Evolutionary conservation across 2,113 vertebrate species (phyloP).

Genomic region (Gopherus evgoodei): DNA sequence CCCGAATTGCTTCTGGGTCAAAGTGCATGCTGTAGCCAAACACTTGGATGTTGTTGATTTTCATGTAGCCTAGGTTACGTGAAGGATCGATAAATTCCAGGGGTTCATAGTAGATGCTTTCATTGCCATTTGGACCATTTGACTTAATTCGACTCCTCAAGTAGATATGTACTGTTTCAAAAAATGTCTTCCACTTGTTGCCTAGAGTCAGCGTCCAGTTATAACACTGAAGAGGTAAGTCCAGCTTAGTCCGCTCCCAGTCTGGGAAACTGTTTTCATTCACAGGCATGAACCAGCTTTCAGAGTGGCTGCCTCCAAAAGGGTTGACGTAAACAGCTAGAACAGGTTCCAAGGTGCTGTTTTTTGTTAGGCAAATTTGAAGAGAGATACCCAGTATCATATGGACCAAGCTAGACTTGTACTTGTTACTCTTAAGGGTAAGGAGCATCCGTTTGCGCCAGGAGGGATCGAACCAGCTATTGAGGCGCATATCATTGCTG

Average conservation of each 20-base stretch:
- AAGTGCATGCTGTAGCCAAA: conserved; percentile 99
- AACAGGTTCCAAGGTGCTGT: conserved; percentile 96
- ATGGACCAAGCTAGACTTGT: conserved; percentile 96
- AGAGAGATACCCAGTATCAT: conserved; percentile 96
- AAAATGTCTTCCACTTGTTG: conserved; percentile 99
- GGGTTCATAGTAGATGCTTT: conserved; percentile 93
- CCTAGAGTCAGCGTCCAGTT: conserved; percentile 97
- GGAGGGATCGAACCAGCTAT: conserved; percentile 98
- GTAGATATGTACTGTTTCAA: conserved; percentile 98
- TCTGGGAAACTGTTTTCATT: conserved; percentile 92
- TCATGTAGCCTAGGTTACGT: conserved; percentile 97
- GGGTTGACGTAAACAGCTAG: conserved; percentile 96
- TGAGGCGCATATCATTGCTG: conserved; percentile 98
- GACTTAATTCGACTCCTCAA: conserved; percentile 93
- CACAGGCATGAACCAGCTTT: conserved; percentile 97
- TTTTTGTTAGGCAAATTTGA: conserved; percentile 97
- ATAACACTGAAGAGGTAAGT: conserved; percentile 94
- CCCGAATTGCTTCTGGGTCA: conserved; percentile 95
- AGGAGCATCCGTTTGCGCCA: conserved; percentile 97
- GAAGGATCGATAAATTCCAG: conserved; percentile 91
- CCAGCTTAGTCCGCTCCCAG: conserved; percentile 94
- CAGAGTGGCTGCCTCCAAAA: conserved; percentile 97
- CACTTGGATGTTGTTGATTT: conserved; percentile 97
- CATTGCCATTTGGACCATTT: conserved; percentile 83
- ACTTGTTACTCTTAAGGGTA: conserved; percentile 98